Percentiles rank a stretch among this genome's conserved stretches.
These are phyloP conservation scores for Hirtodrosophila confusa DNA, from an alignment of 2,888 invertebrate species.

Conservation along the genomic window DNA sequence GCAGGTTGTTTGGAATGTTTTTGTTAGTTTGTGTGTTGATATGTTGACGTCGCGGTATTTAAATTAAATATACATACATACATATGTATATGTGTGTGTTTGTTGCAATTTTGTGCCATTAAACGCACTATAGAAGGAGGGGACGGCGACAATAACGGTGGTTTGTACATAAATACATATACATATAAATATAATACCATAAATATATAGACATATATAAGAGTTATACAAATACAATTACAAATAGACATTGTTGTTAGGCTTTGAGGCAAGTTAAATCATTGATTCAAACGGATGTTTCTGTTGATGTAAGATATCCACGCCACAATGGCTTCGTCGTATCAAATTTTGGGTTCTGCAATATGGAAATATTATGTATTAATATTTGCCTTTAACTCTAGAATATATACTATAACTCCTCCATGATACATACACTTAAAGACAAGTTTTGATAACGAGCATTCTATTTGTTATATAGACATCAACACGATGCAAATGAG, in stretches of 20 bases:
- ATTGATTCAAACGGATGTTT: conserved; percentile 82
- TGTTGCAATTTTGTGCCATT: conserved; percentile 30
- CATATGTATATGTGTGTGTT: conserved; percentile 5
- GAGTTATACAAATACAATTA: conserved; percentile 29
- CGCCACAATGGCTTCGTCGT: conserved; percentile 82
- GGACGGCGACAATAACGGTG: conserved; percentile 47
- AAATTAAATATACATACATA: conserved; percentile 13
- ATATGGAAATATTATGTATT: conserved; percentile 42
- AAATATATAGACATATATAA: conserved; percentile 36
- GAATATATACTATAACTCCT: conserved; percentile 15
- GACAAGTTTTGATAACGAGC: conserved; percentile 36
- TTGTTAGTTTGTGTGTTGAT: conserved; percentile 51
- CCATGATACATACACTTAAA: conserved; percentile 39
- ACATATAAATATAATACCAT: conserved; percentile 36
- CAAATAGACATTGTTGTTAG: conserved; percentile 12
- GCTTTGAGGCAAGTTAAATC: conserved; percentile 50
- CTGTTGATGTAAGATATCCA: conserved; percentile 81
- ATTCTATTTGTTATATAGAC: conserved; percentile 42
- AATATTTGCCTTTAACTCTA: conserved; percentile 13
- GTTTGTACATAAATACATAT: conserved; percentile 52
- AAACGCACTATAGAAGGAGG: conserved; percentile 30
- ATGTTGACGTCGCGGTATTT: conserved; percentile 52
- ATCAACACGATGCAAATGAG: conserved; percentile 61
- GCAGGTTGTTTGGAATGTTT: conserved; percentile 35
- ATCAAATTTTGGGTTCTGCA: conserved; percentile 82